phyloP scores from a whole-genome alignment of 2,888 invertebrate species.

The Latheticus oryzae region DNA sequence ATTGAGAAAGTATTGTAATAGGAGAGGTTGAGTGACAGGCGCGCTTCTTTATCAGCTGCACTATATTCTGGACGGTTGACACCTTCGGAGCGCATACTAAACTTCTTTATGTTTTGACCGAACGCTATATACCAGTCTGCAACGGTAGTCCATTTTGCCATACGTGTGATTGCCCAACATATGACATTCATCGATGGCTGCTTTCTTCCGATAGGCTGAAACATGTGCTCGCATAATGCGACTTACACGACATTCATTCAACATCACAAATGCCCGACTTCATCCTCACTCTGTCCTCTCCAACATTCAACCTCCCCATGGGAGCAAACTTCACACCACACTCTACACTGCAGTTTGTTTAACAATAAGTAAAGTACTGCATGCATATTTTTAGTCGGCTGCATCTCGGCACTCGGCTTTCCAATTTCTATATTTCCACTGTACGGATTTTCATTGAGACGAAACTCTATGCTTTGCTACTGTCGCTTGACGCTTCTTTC shows the following conservation, averaged over 20 bases:
- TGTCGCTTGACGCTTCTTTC: slow-evolving; percentile 15
- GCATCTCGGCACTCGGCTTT: slow-evolving; percentile 37
- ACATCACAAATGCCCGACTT: slow-evolving; percentile 41
- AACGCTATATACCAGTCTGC: slow-evolving; percentile 15
- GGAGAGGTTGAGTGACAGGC: slow-evolving; percentile 64
- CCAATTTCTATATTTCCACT: slow-evolving; percentile 48
- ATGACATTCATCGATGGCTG: slow-evolving; percentile 55
- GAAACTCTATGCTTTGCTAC: slow-evolving; percentile 41
- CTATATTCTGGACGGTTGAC: slow-evolving; percentile 61
- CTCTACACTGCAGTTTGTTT: slow-evolving; percentile 38
- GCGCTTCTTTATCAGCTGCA: slow-evolving; percentile 65
- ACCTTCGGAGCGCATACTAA: slow-evolving; percentile 60
- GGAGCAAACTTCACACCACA: too few species aligned
- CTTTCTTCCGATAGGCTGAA: slow-evolving; percentile 54
- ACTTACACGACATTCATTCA: slow-evolving; percentile 52
- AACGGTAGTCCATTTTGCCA: slow-evolving; percentile 36
- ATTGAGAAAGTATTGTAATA: slow-evolving; percentile 66
- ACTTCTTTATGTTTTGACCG: slow-evolving; percentile 58
- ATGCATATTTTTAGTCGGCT: slow-evolving; percentile 49
- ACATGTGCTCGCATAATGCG: slow-evolving; percentile 59
- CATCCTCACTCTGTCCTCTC: slow-evolving; percentile 17
- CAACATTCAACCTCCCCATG: slow-evolving; percentile 18
- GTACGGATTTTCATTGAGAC: slow-evolving; percentile 46
- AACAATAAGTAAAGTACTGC: slow-evolving; percentile 52
- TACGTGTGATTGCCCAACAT: slow-evolving; percentile 43